Evolutionary conservation across 2,113 vertebrate genomes (phyloP).

Genomic region (Agapornis roseicollis): DNA sequence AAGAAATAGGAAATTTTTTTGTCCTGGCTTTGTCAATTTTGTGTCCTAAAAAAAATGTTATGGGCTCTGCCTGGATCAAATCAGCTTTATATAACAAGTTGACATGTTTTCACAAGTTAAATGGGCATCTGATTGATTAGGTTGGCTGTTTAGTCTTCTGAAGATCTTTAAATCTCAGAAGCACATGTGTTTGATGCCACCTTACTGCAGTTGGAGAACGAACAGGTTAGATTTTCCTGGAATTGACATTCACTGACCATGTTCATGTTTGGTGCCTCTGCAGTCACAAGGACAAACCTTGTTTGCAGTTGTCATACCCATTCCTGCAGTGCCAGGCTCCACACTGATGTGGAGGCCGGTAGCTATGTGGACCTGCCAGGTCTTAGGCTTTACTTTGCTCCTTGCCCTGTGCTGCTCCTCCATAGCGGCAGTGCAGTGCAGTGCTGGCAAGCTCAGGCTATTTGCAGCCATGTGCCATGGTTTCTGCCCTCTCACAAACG

Average conservation of each 20-base stretch:
- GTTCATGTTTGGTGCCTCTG: not conserved
- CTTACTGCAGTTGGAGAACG: not conserved
- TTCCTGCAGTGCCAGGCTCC: not conserved
- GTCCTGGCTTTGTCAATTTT: not conserved
- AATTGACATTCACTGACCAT: not conserved
- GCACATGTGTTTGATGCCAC: not conserved
- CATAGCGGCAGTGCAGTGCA: not conserved
- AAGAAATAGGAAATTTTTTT: not conserved
- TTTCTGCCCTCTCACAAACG: not conserved
- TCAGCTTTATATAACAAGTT: not conserved
- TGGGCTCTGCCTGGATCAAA: not conserved
- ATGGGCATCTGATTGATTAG: not conserved
- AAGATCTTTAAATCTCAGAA: not conserved
- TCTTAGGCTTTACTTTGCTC: not conserved
- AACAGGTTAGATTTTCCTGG: not conserved
- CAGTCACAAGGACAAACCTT: not conserved
- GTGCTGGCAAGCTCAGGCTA: not conserved
- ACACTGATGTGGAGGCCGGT: fast-evolving
- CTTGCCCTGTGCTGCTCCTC: not conserved
- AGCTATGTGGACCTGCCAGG: not conserved
- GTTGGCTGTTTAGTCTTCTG: not conserved
- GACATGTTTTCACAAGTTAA: not conserved
- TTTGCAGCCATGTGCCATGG: not conserved
- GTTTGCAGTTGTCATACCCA: not conserved
- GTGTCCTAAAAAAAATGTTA: not conserved